Base-by-base conservation (phyloP, 2,888 invertebrate genomes). In the Chalcosyrphus nemorum region DNA sequence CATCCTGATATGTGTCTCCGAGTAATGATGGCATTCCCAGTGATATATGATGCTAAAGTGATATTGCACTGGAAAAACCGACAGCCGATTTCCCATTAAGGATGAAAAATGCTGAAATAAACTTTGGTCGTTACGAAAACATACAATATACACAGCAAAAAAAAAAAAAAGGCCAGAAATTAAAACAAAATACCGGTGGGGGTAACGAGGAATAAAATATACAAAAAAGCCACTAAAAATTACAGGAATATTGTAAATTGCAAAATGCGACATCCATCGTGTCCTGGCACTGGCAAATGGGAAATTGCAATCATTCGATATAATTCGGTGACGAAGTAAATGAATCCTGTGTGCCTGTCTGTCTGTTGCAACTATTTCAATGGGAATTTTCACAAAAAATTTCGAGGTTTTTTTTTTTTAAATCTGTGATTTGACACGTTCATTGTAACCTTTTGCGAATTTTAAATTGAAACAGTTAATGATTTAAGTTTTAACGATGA, bases 91-190 rank as follows among this genome's bases (percentile, higher is more conserved):
- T 84, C 68, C 84, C 84, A 84, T 84, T 84, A 80, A 80, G 74
- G 15, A 80, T 80, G 84, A 84, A 84, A 84, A 78, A 84, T 84
- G 80, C 70, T 84, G 80, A 84, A 84, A 80, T 84, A 70, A 84
- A 84, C 63, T 80, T 78, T 74, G 38, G 29, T 45, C 65, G 66
- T 76, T 71, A n/a, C 50, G 52, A 47, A 9, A 27, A n/a, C 2
- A 5, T 1, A 1, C 15, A 66, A 61, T 54, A 59, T 47, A 35
- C 19, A 19, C 47, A 56, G 45, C 17, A 78, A 50, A 27, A 13
- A 15, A 17, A 63, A 56, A 15, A 52, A 41, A 63, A 35, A 38
- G n/a, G n/a, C n/a, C 13, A 45, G 21, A 66, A 76, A 15, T 52
- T 17, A 61, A 65, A 52, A 35, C 47, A 47, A 75, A 81, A 76